Conservation (phyloP, 2,113 vertebrate species). For the Heterochromis multidens region DNA sequence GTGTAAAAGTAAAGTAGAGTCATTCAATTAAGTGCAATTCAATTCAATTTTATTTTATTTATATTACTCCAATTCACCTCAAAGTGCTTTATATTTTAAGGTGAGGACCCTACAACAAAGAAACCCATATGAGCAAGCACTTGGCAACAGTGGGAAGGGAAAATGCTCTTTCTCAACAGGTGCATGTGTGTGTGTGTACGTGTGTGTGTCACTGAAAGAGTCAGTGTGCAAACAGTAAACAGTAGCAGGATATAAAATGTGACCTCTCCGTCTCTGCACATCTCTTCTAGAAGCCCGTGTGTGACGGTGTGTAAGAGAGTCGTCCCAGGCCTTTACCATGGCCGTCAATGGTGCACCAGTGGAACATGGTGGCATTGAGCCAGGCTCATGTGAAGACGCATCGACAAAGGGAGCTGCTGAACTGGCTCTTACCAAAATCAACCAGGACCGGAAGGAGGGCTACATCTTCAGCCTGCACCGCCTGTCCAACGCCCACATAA, state of each 20-base stretch:
- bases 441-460: constrained; percentile 67
- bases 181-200: too few relatives aligned
- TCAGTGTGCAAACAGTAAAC: neutral
- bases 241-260: constrained; percentile 26
- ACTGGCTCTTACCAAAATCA: constrained; percentile 70
- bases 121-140: too few relatives aligned
- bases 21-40: too few relatives aligned
- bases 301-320: neutral
- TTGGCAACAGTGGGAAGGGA: too few relatives aligned
- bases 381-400: constrained; percentile 56
- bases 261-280: neutral
- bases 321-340: constrained; percentile 38
- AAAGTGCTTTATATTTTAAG: too few relatives aligned
- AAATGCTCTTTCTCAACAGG: too few relatives aligned
- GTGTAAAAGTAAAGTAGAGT: too few relatives aligned
- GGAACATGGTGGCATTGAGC: neutral
- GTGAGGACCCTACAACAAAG: too few relatives aligned
- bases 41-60: too few relatives aligned
- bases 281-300: neutral
- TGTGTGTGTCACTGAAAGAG: neutral
- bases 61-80: too few relatives aligned
- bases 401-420: constrained; percentile 9
- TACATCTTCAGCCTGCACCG: constrained; percentile 64
- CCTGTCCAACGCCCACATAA: constrained; percentile 60
- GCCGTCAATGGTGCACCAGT: constrained; percentile 16